Evolutionary conservation across 53 echinoderm and acorn worm genomes (phyloP).

Genomic region (Crossaster papposus): DNA sequence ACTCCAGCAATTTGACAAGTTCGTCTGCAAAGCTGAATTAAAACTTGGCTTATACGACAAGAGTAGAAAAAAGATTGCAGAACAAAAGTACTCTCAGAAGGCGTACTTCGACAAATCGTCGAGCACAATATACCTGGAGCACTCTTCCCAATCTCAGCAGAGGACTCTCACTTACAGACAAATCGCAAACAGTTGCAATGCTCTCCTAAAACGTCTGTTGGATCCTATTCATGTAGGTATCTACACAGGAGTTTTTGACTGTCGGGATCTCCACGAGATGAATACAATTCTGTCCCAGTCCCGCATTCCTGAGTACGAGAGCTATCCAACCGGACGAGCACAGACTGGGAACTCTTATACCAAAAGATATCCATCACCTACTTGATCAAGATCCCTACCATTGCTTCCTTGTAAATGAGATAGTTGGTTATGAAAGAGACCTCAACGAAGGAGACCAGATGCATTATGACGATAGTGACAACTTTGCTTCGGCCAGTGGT

Average conservation of each 20-base stretch:
- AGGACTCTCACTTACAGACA: not conserved
- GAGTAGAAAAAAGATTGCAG: not conserved
- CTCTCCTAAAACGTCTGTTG: not conserved
- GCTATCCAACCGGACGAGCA: not conserved
- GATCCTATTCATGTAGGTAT: not conserved
- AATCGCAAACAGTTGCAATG: conserved; percentile 27
- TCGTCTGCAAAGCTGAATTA: conserved; percentile 32
- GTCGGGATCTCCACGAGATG: conserved; percentile 8
- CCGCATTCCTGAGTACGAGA: conserved; percentile 56
- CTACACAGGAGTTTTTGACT: conserved; percentile 3
- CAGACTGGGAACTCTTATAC: conserved; percentile 64
- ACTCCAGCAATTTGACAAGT: conserved; percentile 26
- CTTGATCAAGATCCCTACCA: conserved; percentile 77
- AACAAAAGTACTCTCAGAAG: not conserved
- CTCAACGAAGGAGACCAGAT: conserved; percentile 9
- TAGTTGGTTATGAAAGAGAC: conserved; percentile 61
- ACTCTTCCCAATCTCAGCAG: not conserved
- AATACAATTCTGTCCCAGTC: conserved; percentile 7
- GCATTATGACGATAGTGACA: not conserved
- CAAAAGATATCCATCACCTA: conserved; percentile 66
- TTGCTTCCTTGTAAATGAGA: conserved; percentile 64
- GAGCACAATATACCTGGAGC: conserved; percentile 16
- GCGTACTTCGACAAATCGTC: conserved; percentile 11
- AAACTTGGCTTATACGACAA: conserved; percentile 37
- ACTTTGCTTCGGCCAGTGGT: not conserved